A percentile compares a stretch with the other conserved stretches of the same genome.
Conservation (phyloP, 35 echinoderm and acorn worm genomes). For the Apostichopus californicus region DNA sequence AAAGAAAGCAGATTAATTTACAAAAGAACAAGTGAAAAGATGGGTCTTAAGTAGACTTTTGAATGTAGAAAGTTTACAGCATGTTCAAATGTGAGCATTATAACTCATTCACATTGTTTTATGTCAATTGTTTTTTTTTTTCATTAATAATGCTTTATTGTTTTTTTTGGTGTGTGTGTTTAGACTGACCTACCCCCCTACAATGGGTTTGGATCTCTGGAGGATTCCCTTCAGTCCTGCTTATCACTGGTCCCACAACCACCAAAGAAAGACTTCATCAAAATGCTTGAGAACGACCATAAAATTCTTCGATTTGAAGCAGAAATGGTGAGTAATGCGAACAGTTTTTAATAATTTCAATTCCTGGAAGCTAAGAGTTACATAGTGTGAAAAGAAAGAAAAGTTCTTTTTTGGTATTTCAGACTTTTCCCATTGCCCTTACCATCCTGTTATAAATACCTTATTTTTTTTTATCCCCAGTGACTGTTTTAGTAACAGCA, state of each 20-base stretch:
- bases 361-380: too few species aligned
- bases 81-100: too few species aligned
- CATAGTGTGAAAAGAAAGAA: too few species aligned
- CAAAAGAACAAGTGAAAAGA: too few species aligned
- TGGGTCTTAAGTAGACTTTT: too few species aligned
- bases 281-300: slow-evolving; percentile 99
- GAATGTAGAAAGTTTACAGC: too few species aligned
- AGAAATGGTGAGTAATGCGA: slow-evolving; percentile 73
- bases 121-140: too few species aligned
- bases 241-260: slow-evolving; percentile 96
- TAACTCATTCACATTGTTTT: too few species aligned
- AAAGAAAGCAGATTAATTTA: too few species aligned
- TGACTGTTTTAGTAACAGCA: neutral
- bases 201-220: slow-evolving; percentile 96
- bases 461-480: neutral
- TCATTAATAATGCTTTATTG: neutral
- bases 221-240: slow-evolving; percentile 96
- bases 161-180: neutral
- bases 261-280: slow-evolving; percentile 99
- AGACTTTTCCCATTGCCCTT: too few species aligned
- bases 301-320: slow-evolving; percentile 95
- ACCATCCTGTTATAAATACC: neutral
- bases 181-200: slow-evolving; percentile 80
- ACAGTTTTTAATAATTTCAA: neutral
- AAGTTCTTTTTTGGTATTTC: too few species aligned